A percentile compares a stretch with the other conserved stretches of the same genome.
Evolutionary conservation across 2,797 vertebrate species (phyloP).

Genomic region (Champsocephalus gunnari): DNA sequence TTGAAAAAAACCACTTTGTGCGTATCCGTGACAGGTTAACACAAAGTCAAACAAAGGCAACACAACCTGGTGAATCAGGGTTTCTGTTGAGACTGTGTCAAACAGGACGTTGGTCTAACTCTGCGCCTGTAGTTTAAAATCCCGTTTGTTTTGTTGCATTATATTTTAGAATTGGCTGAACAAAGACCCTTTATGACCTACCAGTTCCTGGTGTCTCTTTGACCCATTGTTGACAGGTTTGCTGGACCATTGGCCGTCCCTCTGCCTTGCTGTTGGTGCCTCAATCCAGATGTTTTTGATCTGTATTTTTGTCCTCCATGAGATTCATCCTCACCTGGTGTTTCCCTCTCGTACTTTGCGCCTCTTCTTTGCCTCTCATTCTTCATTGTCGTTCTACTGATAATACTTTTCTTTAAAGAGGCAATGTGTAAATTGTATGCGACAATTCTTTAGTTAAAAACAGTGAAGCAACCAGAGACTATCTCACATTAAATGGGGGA

Average conservation of each 20-base stretch:
- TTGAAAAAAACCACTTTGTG: slow-evolving; percentile 14
- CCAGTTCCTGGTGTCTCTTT: too few relatives aligned
- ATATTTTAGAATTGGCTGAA: background rate
- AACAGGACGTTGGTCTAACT: background rate
- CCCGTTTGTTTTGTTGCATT: background rate
- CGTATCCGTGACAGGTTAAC: slow-evolving; percentile 38
- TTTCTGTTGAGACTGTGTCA: background rate
- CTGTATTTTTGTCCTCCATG: background rate
- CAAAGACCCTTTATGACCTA: too few relatives aligned
- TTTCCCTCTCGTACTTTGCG: background rate
- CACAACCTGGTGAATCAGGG: background rate
- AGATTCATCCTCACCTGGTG: background rate
- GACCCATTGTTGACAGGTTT: too few relatives aligned
- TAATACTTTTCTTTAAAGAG: too few relatives aligned
- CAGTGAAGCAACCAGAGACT: too few relatives aligned
- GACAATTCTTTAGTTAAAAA: too few relatives aligned
- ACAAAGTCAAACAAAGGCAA: slow-evolving; percentile 18
- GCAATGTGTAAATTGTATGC: too few relatives aligned
- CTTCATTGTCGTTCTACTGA: too few relatives aligned
- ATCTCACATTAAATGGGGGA: too few relatives aligned
- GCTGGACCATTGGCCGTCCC: background rate
- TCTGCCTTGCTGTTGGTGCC: background rate
- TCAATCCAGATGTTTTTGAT: slow-evolving; percentile 3
- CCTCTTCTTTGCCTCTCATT: background rate
- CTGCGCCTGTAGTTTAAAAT: background rate